phyloP scores from a whole-genome alignment of 2,888 invertebrate genomes.

The Nymphalis c-album region DNA sequence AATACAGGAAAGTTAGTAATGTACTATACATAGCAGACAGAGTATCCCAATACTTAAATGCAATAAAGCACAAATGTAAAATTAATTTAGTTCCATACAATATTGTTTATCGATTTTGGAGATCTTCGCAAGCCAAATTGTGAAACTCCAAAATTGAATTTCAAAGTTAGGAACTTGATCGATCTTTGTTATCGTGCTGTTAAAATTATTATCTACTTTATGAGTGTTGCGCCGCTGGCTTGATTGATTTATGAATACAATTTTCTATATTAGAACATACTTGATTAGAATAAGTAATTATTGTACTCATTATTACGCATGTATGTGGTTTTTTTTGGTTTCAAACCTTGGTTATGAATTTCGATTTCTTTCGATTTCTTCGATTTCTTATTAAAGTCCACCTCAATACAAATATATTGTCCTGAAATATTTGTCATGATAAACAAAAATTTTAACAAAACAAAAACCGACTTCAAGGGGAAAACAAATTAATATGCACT shows the following conservation, averaged over 20 bases:
- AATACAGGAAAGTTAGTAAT: too few species aligned
- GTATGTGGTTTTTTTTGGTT: too few species aligned
- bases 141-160: constrained; percentile 33
- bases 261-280: background rate
- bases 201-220: constrained; percentile 30
- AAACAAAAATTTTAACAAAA: too few species aligned
- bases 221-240: constrained; percentile 13
- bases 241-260: constrained; percentile 24
- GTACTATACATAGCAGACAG: too few species aligned
- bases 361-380: too few species aligned
- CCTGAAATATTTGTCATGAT: too few species aligned
- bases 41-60: background rate
- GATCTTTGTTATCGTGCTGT: constrained; percentile 28
- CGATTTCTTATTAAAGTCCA: too few species aligned
- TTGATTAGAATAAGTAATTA: background rate
- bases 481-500: too few species aligned
- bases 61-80: constrained; percentile 7
- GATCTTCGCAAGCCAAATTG: constrained; percentile 25
- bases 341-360: too few species aligned
- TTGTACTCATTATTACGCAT: background rate
- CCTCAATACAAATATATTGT: too few species aligned
- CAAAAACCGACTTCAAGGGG: too few species aligned
- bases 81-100: constrained; percentile 9
- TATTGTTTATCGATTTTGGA: constrained; percentile 26
- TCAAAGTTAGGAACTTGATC: constrained; percentile 28